Conservation (phyloP, 2,113 vertebrate genomes). For the Pogonocichla stellata region DNA sequence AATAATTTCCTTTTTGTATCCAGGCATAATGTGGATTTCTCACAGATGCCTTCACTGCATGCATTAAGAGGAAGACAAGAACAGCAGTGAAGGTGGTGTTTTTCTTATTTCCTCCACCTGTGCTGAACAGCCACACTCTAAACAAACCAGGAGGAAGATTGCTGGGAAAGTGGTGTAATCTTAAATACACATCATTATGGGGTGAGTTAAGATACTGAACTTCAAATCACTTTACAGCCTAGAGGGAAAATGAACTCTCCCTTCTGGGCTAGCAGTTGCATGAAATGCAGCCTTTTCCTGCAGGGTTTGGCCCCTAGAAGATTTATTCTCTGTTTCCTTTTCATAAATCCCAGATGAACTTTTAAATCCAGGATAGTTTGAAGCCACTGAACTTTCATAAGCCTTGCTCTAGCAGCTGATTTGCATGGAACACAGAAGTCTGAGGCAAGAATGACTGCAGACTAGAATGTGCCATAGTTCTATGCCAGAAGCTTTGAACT, state of each 20-base stretch:
- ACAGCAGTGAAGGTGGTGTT: not conserved
- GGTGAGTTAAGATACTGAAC: not conserved
- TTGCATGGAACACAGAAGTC: not conserved
- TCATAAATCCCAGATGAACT: not conserved
- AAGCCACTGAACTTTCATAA: not conserved
- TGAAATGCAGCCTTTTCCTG: not conserved
- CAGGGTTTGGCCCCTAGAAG: not conserved
- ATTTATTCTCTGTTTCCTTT: not conserved
- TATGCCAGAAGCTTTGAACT: slow-evolving; percentile 39
- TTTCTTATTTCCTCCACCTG: not conserved
- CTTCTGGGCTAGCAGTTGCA: not conserved
- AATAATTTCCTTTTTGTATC: not conserved
- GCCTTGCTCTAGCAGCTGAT: not conserved
- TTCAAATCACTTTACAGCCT: not conserved
- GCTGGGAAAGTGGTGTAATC: not conserved
- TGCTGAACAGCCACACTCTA: not conserved
- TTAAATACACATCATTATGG: not conserved
- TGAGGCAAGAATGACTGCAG: not conserved
- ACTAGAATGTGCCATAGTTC: not conserved
- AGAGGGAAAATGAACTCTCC: not conserved
- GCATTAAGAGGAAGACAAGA: not conserved
- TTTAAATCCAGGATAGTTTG: not conserved
- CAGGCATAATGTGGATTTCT: not conserved
- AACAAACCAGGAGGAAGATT: not conserved
- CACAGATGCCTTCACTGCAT: not conserved